Evolutionary conservation across 2,797 vertebrate genomes (phyloP), one percentile per base, ranked within the genome.

Genomic region (Syndactyla subalaris): DNA sequence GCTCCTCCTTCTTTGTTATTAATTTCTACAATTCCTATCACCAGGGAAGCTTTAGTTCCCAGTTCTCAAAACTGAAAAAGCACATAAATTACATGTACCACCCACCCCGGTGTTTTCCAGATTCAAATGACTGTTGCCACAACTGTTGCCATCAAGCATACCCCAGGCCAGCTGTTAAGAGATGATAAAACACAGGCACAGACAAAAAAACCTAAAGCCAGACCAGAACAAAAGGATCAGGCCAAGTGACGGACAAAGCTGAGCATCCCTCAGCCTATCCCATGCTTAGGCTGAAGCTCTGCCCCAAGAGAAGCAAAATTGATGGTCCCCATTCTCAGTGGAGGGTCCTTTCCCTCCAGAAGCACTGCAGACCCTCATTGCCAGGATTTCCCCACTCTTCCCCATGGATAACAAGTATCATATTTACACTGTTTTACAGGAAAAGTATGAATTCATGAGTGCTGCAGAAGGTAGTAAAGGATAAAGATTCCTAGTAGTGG

Each of bases 131-230:
- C 43, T 48, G 14, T 57, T 92, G 17, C 73, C 48, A 34, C 93
- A 96, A 96, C 93, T 93, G 94, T 83, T 95, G 86, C 82, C 79
- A 83, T 91, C 86, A 92, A 72, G 87, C 88, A 89, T 38, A 86
- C 27, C 29, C 27, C 70, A 59, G 27, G 46, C 30, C 92, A 97
- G 95, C 91, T 97, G 95, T 39, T 81, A n/a, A n/a, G 29, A 72
- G 23, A 6, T 0, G 0, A 71, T 63, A 90, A 89, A 95, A 83
- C 23, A 39, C 16, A 73, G 34, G 30, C 15, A 34, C 1, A 23
- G 48, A 7, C 2, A 12, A 58, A 68, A 58, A 54, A 70, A 34
- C 7, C 14, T 26, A 43, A 77, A 94, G 11, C 10, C 26, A 59
- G 30, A 55, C 8, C 48, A 32, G 27, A 83, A 62, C 12, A 58